Base-by-base conservation (phyloP, 2,888 invertebrate genomes). In the Drosophila mulleri region DNA sequence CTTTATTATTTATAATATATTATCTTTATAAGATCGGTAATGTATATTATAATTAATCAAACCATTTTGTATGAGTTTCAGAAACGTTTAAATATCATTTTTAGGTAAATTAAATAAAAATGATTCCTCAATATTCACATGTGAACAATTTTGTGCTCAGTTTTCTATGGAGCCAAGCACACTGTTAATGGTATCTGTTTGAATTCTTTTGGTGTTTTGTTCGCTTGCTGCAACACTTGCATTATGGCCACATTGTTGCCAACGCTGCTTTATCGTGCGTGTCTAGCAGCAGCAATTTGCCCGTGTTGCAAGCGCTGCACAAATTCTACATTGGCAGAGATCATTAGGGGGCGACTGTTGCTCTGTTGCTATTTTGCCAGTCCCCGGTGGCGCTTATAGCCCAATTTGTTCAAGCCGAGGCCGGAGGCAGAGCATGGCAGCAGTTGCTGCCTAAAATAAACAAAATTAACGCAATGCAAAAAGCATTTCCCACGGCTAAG, bases 401-500 rank as follows among this genome's bases (percentile, higher is more conserved):
- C 77, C 75, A 80, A 87, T 89, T 83, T 84, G 83, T 84, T 70
- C 56, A 66, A 67, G 66, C 75, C 68, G 60, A 52, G 71, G 62
- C 68, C 37, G 23, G 54, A 59, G 44, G 54, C 56, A 35, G 26
- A 3, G 64, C 61, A 53, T 16, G 52, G 42, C 45, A 77, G 74
- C 48, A 41, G 60, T 63, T 54, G 67, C 71, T 68, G 65, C 69
- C 71, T 67, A 73, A 84, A 82, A 84, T 82, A 84, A 84, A 82
- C 85, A 84, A 81, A 84, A 82, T 84, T 69, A 84, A 69, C 72
- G 80, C 75, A 82, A 71, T 74, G 79, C 80, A 64, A 85, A 83
- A 85, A 82, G 76, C 83, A 80, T 85, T 82, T 75, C 53, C 73
- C 78, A 67, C 53, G 56, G 58, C 70, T 75, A 58, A 75, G 73